phyloP scores from a whole-genome alignment of 2,113 vertebrate genomes.

The Neodontobutis hainanensis region DNA sequence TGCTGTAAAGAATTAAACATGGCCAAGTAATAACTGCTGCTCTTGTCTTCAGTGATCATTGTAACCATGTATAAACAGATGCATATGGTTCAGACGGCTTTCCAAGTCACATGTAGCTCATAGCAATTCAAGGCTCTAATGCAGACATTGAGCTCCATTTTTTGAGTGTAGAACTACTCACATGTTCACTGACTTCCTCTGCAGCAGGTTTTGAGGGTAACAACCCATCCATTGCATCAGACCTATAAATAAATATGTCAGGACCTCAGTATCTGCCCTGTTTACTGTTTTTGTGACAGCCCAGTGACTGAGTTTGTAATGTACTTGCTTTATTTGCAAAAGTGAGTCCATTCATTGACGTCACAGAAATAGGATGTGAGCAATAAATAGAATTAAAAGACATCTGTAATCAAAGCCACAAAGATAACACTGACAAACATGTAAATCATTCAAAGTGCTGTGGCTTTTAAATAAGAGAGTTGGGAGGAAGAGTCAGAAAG shows the following conservation, averaged over 20 bases:
- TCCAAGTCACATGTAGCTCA: no score
- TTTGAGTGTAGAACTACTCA: no score
- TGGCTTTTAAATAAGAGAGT: slow-evolving; percentile 50
- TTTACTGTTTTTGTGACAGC: no score
- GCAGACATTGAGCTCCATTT: no score
- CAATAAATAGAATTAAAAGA: slow-evolving; percentile 29
- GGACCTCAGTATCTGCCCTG: no score
- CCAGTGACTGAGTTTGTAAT: no score
- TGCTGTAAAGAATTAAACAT: not conserved
- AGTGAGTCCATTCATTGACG: not conserved
- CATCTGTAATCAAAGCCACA: slow-evolving; percentile 44
- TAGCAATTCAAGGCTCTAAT: no score
- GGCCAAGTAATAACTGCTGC: not conserved
- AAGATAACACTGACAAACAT: slow-evolving; percentile 24
- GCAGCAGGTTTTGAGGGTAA: no score
- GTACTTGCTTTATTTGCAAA: no score
- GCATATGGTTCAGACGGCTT: not conserved
- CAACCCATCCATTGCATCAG: no score
- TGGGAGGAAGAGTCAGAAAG: slow-evolving; percentile 22
- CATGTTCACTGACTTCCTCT: no score
- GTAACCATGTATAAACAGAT: not conserved
- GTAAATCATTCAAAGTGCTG: slow-evolving; percentile 20
- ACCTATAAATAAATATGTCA: no score
- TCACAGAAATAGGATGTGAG: slow-evolving; percentile 27
- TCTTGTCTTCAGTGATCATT: not conserved